Base-by-base conservation (phyloP, 1,140 invertebrate species). In the Calephelis nemesis region DNA sequence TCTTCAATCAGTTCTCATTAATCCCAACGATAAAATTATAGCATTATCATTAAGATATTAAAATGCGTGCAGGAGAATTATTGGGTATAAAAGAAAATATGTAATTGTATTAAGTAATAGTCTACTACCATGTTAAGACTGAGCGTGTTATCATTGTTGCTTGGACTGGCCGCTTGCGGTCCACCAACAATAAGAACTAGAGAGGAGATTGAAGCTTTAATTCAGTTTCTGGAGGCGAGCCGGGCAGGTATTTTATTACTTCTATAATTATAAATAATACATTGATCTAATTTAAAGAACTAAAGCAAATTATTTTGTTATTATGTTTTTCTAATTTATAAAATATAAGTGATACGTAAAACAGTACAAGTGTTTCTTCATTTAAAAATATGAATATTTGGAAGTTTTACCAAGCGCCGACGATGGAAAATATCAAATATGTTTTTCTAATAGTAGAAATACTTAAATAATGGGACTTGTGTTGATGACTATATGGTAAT, bases 201-300 rank as follows among this genome's bases (percentile, higher is more conserved):
- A 47, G 71, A 74, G 0, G 76, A 86, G 40, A 78, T 86, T 7
- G 76, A 86, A 12, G 68, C 66, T 1, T 84, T 81, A 65, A 72
- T 74, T 39, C 62, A 63, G 30, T 86, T 76, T 62, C 63, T 86
- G 68, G 79, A 84, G 60, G 75, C 68, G 30, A 81, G 63, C 50
- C 74, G 74, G 12, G 70, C 66, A 68, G 77, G 79, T 84, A 76
- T 9, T 10, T 54, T 5, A 54, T 8, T 0, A 13, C 3, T 13
- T 69, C 15, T 19, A 19, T 19, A 19, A 19, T 19, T 19, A 19
- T 19, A 19, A 19, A 19, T 19, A 19, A 19, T 19, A 19, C 15
- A 19, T 19, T 19, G 15, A 19, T 19, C 15, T 19, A 19, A 19
- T 1, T 19, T 19, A 19, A 19, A 19, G 15, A 19, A 19, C 15